phyloP scores from a whole-genome alignment of 1,140 invertebrate species.

The Bicyclus anynana region DNA sequence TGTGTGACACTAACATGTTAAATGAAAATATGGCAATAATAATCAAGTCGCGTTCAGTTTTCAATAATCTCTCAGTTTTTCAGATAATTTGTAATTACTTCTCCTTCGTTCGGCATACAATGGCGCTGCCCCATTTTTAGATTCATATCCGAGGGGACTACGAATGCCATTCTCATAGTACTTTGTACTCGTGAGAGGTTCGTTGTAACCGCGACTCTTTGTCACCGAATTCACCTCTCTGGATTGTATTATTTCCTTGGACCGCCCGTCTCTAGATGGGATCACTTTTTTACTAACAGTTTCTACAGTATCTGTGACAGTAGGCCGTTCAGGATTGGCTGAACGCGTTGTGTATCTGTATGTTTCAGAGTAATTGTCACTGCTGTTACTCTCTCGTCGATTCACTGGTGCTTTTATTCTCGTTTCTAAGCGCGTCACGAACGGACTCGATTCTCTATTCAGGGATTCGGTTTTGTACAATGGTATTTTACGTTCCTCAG shows the following conservation, averaged over 20 bases:
- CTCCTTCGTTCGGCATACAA: constrained; percentile 62
- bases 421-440: constrained; percentile 64
- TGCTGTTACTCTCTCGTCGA: constrained; percentile 79
- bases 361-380: constrained; percentile 84
- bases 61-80: constrained; percentile 74
- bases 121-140: constrained; percentile 54
- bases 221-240: constrained; percentile 83
- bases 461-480: constrained; percentile 72
- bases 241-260: constrained; percentile 82
- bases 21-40: constrained; percentile 62
- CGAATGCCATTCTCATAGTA: constrained; percentile 74
- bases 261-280: constrained; percentile 79
- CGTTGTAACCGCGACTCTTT: constrained; percentile 78
- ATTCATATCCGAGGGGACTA: constrained; percentile 54
- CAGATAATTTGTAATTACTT: constrained; percentile 71
- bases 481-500: constrained; percentile 63
- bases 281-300: constrained; percentile 82
- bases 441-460: constrained; percentile 69
- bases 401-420: constrained; percentile 65
- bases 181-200: constrained; percentile 61
- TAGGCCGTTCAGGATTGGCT: constrained; percentile 80
- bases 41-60: constrained; percentile 14
- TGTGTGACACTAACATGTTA: constrained; percentile 52
- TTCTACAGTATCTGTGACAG: constrained; percentile 82
- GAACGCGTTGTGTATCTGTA: constrained; percentile 81